phyloP scores from a whole-genome alignment of 2,113 vertebrate species.

The Polypterus bichir region DNA sequence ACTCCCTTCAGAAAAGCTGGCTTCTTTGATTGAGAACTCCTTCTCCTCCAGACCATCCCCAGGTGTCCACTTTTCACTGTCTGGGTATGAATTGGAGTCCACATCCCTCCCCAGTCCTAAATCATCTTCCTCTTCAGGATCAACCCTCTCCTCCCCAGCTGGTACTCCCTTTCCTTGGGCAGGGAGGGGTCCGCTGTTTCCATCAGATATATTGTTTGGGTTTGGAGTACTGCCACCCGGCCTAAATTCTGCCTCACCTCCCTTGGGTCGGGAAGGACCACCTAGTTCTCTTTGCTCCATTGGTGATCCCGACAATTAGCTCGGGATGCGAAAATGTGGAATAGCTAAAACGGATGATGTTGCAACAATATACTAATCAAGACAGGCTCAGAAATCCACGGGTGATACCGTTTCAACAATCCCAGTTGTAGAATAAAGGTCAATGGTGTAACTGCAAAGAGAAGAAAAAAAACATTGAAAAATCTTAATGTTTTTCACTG shows the following conservation, averaged over 20 bases:
- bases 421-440: conserved; percentile 21
- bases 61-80: conserved; percentile 75
- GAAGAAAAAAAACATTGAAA: conserved; percentile 5
- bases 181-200: conserved; percentile 18
- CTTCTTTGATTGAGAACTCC: conserved; percentile 98
- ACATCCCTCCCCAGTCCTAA: conserved; percentile 63
- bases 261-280: conserved; percentile 69
- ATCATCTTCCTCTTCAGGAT: conserved; percentile 66
- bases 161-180: conserved; percentile 51
- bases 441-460: conserved; percentile 25
- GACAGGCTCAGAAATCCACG: conserved; percentile 15
- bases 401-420: conserved; percentile 25
- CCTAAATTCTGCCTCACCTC: conserved; percentile 65
- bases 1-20: conserved; percentile 93
- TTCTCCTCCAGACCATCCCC: conserved; percentile 86
- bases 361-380: conserved; percentile 17
- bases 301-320: conserved; percentile 37
- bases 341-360: conserved; percentile 3
- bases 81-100: conserved; percentile 75
- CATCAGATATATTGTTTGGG: conserved; percentile 22
- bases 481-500: too few species aligned
- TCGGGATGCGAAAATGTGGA: conserved; percentile 15
- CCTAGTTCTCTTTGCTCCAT: conserved; percentile 90
- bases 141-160: conserved; percentile 52
- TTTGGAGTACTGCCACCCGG: conserved; percentile 29